Conservation (phyloP, 2,113 vertebrate genomes). For the Vidua macroura region DNA sequence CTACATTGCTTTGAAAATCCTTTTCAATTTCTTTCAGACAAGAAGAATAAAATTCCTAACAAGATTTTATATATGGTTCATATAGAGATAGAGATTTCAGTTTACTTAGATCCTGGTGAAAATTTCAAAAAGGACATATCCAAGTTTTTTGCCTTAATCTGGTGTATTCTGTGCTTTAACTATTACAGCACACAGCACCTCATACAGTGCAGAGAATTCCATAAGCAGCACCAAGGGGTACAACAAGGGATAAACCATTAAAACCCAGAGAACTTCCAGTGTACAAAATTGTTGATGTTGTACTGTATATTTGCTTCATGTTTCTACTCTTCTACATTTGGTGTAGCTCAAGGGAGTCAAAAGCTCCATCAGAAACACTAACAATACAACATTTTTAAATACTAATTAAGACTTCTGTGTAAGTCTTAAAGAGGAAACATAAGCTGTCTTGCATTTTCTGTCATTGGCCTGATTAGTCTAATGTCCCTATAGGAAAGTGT, state of each 20-base stretch:
- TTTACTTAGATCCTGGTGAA: neutral
- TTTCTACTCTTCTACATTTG: neutral
- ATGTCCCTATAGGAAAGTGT: neutral
- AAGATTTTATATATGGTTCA: neutral
- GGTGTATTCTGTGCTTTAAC: neutral
- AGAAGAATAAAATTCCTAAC: neutral
- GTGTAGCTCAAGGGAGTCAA: neutral
- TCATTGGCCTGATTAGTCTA: neutral
- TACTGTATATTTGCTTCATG: neutral
- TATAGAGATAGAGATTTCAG: neutral
- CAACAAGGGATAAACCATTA: neutral
- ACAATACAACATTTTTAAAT: neutral
- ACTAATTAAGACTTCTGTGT: neutral
- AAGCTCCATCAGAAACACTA: neutral
- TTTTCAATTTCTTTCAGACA: neutral
- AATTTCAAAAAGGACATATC: neutral
- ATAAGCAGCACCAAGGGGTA: neutral
- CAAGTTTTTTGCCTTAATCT: neutral
- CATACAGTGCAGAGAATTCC: neutral
- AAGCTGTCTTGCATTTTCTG: neutral
- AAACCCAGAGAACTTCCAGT: neutral
- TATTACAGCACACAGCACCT: neutral
- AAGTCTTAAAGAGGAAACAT: neutral
- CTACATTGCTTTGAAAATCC: neutral
- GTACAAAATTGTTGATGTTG: neutral